phyloP scores from a whole-genome alignment of 2,888 invertebrate species.

The Heliconius cydno region DNA sequence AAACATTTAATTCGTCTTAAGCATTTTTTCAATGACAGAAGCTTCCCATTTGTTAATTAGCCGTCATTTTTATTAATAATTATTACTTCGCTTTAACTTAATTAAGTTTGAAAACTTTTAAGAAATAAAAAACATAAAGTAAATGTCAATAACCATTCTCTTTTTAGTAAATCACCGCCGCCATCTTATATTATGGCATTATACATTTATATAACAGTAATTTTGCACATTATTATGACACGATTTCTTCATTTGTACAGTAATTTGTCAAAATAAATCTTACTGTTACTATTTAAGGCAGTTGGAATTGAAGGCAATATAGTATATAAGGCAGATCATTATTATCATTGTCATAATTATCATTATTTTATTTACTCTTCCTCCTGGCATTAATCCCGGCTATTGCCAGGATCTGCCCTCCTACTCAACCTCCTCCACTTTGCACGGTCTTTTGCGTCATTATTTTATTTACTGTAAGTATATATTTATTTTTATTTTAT shows the following conservation, averaged over 20 bases:
- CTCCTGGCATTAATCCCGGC: no score
- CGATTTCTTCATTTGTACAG: background rate
- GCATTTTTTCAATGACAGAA: background rate
- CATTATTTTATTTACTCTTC: background rate
- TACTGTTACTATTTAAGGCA: background rate
- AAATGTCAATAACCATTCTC: background rate
- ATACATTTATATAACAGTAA: background rate
- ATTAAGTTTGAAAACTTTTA: background rate
- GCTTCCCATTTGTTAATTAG: background rate
- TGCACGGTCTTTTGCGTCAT: background rate
- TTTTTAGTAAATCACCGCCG: background rate
- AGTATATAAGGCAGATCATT: conserved; percentile 14
- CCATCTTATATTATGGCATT: background rate
- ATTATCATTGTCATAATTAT: background rate
- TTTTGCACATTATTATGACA: background rate
- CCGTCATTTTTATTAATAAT: background rate
- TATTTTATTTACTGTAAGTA: background rate
- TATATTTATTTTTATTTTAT: background rate
- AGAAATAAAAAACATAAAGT: no score
- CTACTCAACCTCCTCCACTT: no score
- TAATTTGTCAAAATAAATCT: background rate
- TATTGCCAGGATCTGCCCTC: no score
- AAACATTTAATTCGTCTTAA: background rate
- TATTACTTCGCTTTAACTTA: background rate
- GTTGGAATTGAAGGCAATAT: background rate